Conservation (phyloP, 2,113 vertebrate species). For the Gobiocypris rarus region DNA sequence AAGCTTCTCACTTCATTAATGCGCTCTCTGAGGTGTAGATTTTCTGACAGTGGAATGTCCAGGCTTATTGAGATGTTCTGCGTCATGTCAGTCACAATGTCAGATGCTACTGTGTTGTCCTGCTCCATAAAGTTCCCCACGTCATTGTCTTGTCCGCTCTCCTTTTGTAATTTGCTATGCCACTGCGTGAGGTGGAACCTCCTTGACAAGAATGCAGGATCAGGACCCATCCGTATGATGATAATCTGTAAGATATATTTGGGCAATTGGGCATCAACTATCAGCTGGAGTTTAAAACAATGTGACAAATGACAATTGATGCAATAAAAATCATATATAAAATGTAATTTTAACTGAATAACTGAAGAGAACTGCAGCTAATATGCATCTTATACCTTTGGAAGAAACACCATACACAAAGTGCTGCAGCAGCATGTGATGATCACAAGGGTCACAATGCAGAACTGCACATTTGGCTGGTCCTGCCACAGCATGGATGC, state of each 20-base stretch:
- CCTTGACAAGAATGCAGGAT: conserved; percentile 83
- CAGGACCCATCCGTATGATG: conserved; percentile 84
- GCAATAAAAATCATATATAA: not conserved
- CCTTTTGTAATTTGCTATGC: conserved; percentile 58
- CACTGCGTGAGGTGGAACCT: conserved; percentile 85
- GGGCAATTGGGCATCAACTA: too few relatives aligned
- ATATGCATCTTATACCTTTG: conserved; percentile 77
- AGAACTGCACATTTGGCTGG: conserved; percentile 89
- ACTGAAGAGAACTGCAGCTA: not conserved
- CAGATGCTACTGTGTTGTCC: conserved; percentile 83
- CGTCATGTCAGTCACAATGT: conserved; percentile 73
- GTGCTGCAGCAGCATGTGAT: conserved; percentile 86
- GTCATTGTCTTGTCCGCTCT: not conserved
- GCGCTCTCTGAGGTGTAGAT: conserved; percentile 83
- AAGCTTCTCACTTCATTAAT: conserved; percentile 71
- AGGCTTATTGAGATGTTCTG: conserved; percentile 80
- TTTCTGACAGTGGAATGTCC: conserved; percentile 83
- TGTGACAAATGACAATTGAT: not conserved
- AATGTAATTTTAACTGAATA: too few relatives aligned
- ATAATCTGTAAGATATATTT: conserved; percentile 76
- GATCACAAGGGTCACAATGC: conserved; percentile 83
- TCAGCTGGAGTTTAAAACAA: not conserved
- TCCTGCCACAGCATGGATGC: conserved; percentile 84
- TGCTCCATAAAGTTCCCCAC: conserved; percentile 67
- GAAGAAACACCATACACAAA: conserved; percentile 84